Percentiles rank a stretch among this genome's conserved stretches.
These are phyloP conservation scores for Pao palembangensis DNA, from an alignment of 2,113 vertebrate genomes.

Conservation along the genomic window DNA sequence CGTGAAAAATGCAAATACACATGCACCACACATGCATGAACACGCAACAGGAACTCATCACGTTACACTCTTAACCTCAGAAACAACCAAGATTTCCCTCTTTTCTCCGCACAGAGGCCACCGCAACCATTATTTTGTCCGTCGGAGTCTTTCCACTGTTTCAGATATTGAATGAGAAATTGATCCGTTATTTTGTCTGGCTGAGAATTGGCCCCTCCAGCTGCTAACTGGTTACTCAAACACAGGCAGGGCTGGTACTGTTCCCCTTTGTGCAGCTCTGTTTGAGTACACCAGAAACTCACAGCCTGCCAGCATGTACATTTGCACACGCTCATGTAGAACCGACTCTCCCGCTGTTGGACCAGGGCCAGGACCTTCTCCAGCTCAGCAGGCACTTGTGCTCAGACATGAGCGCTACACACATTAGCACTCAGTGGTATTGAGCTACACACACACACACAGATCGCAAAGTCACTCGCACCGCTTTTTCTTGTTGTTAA, in stretches of 20 bases:
- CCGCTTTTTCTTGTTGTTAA: too few species aligned
- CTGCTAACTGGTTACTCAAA: conserved; percentile 54
- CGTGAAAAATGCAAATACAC: neutral
- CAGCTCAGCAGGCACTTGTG: conserved; percentile 18
- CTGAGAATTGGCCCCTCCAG: conserved; percentile 41
- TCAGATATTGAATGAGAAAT: conserved; percentile 45
- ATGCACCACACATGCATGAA: conserved; percentile 1
- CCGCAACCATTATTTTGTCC: conserved; percentile 37
- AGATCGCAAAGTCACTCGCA: neutral
- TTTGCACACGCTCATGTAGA: conserved; percentile 22
- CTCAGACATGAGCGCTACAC: conserved; percentile 17
- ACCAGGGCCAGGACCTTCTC: conserved; percentile 16
- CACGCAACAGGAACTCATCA: conserved; percentile 2
- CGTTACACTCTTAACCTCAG: too few species aligned
- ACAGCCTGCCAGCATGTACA: conserved; percentile 41
- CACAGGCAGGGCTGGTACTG: conserved; percentile 49
- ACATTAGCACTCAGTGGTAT: conserved; percentile 14
- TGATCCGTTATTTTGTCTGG: conserved; percentile 59
- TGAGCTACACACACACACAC: conserved; percentile 4
- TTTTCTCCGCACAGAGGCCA: neutral
- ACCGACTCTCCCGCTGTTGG: conserved; percentile 16
- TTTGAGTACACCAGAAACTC: conserved; percentile 26
- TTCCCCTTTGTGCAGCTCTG: conserved; percentile 23
- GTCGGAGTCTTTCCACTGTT: conserved; percentile 25
- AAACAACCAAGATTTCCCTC: neutral